Evolutionary conservation across 2,797 vertebrate species (phyloP), one percentile per base, ranked within the genome.

Genomic region (Chromis chromis): DNA sequence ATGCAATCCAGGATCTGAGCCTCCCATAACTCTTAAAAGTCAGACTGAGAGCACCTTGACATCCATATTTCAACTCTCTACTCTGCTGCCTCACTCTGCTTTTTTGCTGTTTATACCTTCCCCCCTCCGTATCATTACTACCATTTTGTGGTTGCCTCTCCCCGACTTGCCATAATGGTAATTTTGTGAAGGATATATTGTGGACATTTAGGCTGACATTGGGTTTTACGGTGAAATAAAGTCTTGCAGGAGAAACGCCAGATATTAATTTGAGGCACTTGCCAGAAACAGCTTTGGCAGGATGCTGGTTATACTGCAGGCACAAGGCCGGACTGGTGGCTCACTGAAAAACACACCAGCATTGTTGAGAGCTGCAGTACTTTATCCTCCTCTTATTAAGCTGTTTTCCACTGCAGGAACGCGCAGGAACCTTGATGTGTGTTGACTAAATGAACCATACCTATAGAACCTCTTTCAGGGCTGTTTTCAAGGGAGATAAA

Each of bases 211-310:
- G 65, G 81, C 81, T 70, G 64, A 75, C 57, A 82, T 83, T 81
- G 61, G 76, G 74, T 91, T 92, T 92, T 46, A 54, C 68, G 52
- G 70, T 70, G 65, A 89, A 91, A 85, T 78, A 44, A 74, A 91
- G 79, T 63, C 48, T 53, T 61, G 50, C 11, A 72, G 78, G 79
- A 91, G 56, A 33, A 0, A 1, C 33, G 86, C 88, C 91, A 93
- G 84, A 88, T 91, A 87, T 90, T 86, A 88, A 89, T 92, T 88
- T 85, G 64, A 83, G 62, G 65, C 78, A 66, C 58, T 90, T 79
- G 89, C 90, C 91, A 91, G 92, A 78, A 91, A 81, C 81, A 81
- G 74, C 86, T 63, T 70, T 6, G 22, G 69, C 82, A 91, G 92
- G 85, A 92, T 83, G 83, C 83, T 88, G 86, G 82, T 85, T 84